A percentile compares a stretch with the other conserved stretches of the same genome.
phyloP scores from a whole-genome alignment of 2,113 vertebrate species.

The Loxodonta africana region DNA sequence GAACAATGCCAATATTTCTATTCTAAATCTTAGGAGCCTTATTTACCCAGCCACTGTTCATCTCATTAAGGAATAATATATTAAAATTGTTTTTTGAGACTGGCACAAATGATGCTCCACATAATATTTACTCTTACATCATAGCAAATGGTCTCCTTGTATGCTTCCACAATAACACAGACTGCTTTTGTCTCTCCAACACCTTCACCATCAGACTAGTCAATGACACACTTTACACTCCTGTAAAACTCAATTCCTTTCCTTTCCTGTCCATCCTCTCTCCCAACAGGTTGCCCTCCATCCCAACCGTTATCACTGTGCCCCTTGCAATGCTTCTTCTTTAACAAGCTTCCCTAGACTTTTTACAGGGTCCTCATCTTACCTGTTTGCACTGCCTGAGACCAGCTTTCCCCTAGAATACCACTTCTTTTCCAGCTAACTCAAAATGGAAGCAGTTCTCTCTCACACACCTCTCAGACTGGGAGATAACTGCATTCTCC shows the following conservation, averaged over 20 bases:
- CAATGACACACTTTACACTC: background rate
- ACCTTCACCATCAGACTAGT: background rate
- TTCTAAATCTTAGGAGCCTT: constrained; percentile 42
- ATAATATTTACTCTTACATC: background rate
- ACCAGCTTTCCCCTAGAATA: background rate
- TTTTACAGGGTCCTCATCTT: background rate
- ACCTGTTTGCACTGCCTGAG: background rate
- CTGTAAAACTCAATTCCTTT: background rate
- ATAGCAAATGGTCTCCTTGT: background rate
- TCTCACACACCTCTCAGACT: background rate
- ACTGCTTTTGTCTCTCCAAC: background rate
- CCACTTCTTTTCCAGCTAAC: background rate
- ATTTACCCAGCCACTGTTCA: constrained; percentile 13
- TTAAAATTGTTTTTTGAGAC: constrained; percentile 32
- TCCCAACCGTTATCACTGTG: background rate
- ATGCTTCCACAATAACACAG: background rate
- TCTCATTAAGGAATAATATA: background rate
- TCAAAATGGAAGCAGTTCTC: background rate
- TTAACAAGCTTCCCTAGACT: constrained; percentile 44
- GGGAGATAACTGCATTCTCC: background rate
- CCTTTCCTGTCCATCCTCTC: background rate
- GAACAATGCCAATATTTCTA: background rate
- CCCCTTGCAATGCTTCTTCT: background rate
- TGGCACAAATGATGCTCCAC: background rate
- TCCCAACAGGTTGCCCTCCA: background rate